Base-by-base conservation (phyloP, 2,888 invertebrate species). In the Hofmannophila pseudospretella region DNA sequence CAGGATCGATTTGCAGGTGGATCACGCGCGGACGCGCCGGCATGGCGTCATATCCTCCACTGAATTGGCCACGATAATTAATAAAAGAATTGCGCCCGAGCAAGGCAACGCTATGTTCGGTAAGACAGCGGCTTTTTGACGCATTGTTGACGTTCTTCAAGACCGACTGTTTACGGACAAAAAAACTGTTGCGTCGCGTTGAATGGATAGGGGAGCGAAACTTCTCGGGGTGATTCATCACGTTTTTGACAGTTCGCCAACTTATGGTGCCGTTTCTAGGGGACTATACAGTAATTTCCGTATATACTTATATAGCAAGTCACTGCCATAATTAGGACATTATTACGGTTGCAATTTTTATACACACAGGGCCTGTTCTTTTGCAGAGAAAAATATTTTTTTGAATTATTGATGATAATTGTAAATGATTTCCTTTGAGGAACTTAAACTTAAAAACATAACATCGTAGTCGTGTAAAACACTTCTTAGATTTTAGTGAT, bases 11-110 rank as follows among this genome's bases (percentile, higher is more conserved):
- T 81, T 62, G 80, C 70, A 86, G 78, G 75, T 72, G 64, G 71
- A 58, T 79, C 85, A 85, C 85, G 85, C 72, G 60, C 76, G 51
- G 51, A 49, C 68, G 67, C 64, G 68, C 63, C 71, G 61, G 59
- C 67, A 72, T 80, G 81, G 73, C 84, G 81, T 86, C 85, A 86
- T 80, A 85, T 86, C 85, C 85, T 84, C 71, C 45, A 60, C 73
- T 61, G 67, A 77, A 81, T 82, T 84, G 81, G 82, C 59, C 66
- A 75, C 66, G 57, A 65, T 72, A 80, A 84, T 85, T 84, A 85
- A 84, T 85, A 84, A 85, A 84, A 84, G 73, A 72, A 74, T 69
- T 71, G 81, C 72, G 81, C 72, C 80, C 72, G 67, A 65, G 61
- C 73, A 70, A 68, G 59, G 61, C 64, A 65, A 60, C 52, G 42